These are phyloP conservation scores for Sebastes kiyomatsui DNA, from an alignment of 2,797 vertebrate genomes.

Conservation along the genomic window DNA sequence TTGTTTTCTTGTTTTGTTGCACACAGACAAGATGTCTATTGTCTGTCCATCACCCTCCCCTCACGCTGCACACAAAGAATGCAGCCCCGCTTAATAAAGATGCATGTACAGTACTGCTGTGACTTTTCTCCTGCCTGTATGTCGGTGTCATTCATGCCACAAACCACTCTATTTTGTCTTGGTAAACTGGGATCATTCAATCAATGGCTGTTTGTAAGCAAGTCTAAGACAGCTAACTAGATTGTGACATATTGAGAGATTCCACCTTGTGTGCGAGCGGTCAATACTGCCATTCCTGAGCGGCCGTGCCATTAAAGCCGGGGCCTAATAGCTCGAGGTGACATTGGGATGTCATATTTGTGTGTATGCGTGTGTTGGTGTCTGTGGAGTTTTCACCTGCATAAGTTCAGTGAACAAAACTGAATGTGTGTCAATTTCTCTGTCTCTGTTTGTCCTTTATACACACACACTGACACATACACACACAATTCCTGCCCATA, in stretches of 20 bases:
- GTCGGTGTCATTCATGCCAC: constrained; percentile 29
- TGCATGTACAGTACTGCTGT: constrained; percentile 20
- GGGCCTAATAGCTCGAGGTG: constrained; percentile 44
- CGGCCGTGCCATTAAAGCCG: constrained; percentile 34
- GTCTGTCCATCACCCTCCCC: background rate
- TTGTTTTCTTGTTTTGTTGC: constrained; percentile 4
- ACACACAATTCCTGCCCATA: background rate
- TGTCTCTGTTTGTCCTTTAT: constrained; percentile 25
- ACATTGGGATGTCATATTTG: constrained; percentile 62
- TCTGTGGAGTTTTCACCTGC: background rate
- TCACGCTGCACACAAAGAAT: background rate
- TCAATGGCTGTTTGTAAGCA: constrained; percentile 66
- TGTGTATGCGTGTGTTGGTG: background rate
- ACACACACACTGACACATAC: background rate
- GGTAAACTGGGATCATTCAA: constrained; percentile 58
- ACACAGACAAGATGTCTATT: background rate
- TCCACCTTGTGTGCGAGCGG: constrained; percentile 55
- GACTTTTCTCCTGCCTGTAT: constrained; percentile 6
- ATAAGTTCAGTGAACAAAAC: constrained; percentile 24
- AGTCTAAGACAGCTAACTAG: constrained; percentile 58
- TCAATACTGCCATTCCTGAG: constrained; percentile 59
- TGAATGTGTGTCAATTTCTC: constrained; percentile 7
- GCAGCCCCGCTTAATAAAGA: constrained; percentile 42
- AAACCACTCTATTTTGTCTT: constrained; percentile 35
- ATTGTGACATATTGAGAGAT: constrained; percentile 74